Evolutionary conservation across 92 coral and sea anemone genomes (phyloP).

Genomic region (Blastomussa wellsi): DNA sequence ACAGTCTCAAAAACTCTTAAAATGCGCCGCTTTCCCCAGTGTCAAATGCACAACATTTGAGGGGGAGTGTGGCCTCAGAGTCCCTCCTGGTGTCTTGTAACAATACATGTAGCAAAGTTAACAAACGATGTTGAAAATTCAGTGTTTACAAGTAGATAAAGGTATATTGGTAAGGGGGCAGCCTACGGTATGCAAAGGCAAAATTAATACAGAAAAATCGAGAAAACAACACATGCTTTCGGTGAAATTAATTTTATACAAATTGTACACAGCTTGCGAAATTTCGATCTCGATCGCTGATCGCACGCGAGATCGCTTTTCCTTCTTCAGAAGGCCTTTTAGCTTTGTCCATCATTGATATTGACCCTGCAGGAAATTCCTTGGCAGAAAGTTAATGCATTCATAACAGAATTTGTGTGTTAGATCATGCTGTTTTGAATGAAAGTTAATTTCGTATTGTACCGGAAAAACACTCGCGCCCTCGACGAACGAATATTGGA

Average conservation of each 20-base stretch:
- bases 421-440: not conserved
- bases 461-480: constrained; percentile 11
- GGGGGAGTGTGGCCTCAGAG: not conserved
- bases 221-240: not conserved
- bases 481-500: not conserved
- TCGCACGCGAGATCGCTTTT: not conserved
- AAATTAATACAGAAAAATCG: not conserved
- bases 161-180: not conserved
- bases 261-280: not conserved
- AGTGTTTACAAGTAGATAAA: not conserved
- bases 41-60: not conserved
- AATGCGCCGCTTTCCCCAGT: not conserved
- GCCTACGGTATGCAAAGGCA: not conserved
- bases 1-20: not conserved
- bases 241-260: not conserved
- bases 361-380: constrained; percentile 8
- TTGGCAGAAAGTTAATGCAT: not conserved
- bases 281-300: not conserved
- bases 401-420: not conserved
- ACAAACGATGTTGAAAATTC: not conserved
- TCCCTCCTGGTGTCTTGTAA: not conserved
- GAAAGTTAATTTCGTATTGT: not conserved
- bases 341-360: constrained; percentile 3
- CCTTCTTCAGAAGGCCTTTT: not conserved
- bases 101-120: not conserved